Percentiles rank a stretch among this genome's conserved stretches.
These are phyloP conservation scores for Epinotia demarniana DNA, from an alignment of 2,888 invertebrate genomes.

Conservation along the genomic window DNA sequence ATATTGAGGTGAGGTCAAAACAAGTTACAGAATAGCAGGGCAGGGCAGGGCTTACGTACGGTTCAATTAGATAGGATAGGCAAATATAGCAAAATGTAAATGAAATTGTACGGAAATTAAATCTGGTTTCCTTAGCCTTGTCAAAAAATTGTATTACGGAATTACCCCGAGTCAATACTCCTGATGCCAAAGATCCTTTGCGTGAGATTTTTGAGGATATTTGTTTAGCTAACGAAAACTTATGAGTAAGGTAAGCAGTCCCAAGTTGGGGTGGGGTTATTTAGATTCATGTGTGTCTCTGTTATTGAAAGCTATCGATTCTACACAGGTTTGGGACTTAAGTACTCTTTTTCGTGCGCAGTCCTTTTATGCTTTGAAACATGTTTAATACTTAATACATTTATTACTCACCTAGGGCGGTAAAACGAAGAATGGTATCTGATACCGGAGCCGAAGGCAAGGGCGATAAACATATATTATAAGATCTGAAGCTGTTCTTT, in stretches of 20 bases:
- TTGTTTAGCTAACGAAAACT: slow-evolving; percentile 34
- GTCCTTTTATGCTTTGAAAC: not conserved
- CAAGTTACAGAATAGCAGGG: no score
- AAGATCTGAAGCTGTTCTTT: no score
- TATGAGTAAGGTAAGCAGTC: slow-evolving; percentile 19
- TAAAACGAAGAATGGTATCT: no score
- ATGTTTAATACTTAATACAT: not conserved
- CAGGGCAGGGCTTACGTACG: no score
- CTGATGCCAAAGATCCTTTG: slow-evolving; percentile 28
- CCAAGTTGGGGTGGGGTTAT: slow-evolving; percentile 8
- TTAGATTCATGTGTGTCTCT: slow-evolving; percentile 4
- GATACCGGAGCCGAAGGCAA: no score
- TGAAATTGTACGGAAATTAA: slow-evolving; percentile 7
- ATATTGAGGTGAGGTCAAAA: no score
- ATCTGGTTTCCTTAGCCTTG: slow-evolving; percentile 1
- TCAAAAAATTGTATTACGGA: slow-evolving; percentile 17
- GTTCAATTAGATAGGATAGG: not conserved
- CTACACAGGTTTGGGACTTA: not conserved
- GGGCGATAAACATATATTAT: no score
- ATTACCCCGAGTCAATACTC: slow-evolving; percentile 25
- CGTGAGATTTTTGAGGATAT: slow-evolving; percentile 13
- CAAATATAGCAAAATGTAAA: slow-evolving; percentile 17
- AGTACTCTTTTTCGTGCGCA: not conserved
- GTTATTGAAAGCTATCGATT: not conserved
- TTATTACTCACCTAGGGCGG: no score